Evolutionary conservation across 2,888 invertebrate genomes (phyloP).

Genomic region (Lapara coniferarum): DNA sequence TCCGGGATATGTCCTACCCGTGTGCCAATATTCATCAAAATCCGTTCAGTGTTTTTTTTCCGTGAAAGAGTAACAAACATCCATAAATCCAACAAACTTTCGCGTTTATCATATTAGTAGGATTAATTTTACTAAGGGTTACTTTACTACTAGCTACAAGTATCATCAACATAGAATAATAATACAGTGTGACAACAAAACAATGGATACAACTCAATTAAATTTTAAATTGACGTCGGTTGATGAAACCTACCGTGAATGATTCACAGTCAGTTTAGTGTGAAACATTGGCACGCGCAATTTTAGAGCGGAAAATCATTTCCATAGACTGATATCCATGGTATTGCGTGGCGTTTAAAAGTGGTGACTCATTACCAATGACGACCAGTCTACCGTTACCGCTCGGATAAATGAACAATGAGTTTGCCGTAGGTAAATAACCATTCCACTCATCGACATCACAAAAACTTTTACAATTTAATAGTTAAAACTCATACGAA

Average conservation of each 20-base stretch:
- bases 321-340: conserved; percentile 58
- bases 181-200: background rate
- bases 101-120: too few relatives aligned
- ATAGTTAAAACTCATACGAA: background rate
- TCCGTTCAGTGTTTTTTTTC: too few relatives aligned
- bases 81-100: too few relatives aligned
- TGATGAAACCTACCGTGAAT: conserved; percentile 19
- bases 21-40: too few relatives aligned
- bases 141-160: background rate
- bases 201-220: conserved; percentile 14
- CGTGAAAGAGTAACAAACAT: too few relatives aligned
- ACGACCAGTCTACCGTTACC: conserved; percentile 31
- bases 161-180: too few relatives aligned
- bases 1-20: too few relatives aligned
- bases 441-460: background rate
- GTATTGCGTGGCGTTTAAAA: conserved; percentile 49
- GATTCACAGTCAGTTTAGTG: conserved; percentile 33
- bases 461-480: background rate
- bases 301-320: conserved; percentile 69
- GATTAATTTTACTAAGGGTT: background rate
- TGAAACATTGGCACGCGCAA: conserved; percentile 38
- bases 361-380: conserved; percentile 58
- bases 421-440: background rate
- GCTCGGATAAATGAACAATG: conserved; percentile 20
- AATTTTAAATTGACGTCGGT: conserved; percentile 20